Evolutionary conservation across 1,140 invertebrate genomes (phyloP).

Genomic region (Nebria ingens): DNA sequence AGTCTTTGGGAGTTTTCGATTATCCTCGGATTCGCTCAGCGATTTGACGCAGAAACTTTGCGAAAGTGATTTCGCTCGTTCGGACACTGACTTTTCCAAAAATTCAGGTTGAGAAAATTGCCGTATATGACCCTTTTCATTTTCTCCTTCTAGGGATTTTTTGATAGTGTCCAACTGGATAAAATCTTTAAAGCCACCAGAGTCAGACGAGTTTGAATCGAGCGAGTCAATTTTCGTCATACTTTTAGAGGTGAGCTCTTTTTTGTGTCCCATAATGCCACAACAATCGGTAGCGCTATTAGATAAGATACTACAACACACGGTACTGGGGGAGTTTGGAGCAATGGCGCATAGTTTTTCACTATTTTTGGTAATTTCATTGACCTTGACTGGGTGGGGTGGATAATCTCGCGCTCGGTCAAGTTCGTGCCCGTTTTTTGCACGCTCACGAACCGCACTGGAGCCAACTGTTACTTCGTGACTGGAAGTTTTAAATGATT

Average conservation of each 20-base stretch:
- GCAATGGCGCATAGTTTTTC: slow-evolving; percentile 23
- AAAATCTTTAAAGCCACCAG: slow-evolving; percentile 34
- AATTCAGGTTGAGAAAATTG: slow-evolving; percentile 31
- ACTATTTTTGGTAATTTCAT: slow-evolving; percentile 19
- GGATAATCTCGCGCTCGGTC: background rate
- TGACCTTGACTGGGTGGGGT: background rate
- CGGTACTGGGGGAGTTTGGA: slow-evolving; percentile 32
- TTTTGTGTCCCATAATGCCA: slow-evolving; percentile 28
- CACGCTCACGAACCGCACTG: background rate
- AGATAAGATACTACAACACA: slow-evolving; percentile 33
- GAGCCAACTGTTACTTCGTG: background rate
- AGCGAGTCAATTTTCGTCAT: slow-evolving; percentile 31
- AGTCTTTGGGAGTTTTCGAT: slow-evolving; percentile 14
- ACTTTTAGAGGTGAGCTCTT: slow-evolving; percentile 26
- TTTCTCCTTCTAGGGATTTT: slow-evolving; percentile 11
- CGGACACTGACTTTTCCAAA: slow-evolving; percentile 20
- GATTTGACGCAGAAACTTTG: slow-evolving; percentile 9
- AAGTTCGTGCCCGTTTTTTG: background rate
- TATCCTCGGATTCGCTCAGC: background rate
- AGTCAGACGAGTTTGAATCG: slow-evolving; percentile 33
- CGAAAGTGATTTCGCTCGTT: slow-evolving; percentile 13
- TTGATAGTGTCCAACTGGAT: slow-evolving; percentile 24
- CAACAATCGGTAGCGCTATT: slow-evolving; percentile 31
- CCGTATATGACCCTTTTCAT: slow-evolving; percentile 20
- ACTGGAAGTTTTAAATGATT: slow-evolving; percentile 8